Base-by-base conservation (phyloP, 2,113 vertebrate genomes). In the Camelus bactrianus region DNA sequence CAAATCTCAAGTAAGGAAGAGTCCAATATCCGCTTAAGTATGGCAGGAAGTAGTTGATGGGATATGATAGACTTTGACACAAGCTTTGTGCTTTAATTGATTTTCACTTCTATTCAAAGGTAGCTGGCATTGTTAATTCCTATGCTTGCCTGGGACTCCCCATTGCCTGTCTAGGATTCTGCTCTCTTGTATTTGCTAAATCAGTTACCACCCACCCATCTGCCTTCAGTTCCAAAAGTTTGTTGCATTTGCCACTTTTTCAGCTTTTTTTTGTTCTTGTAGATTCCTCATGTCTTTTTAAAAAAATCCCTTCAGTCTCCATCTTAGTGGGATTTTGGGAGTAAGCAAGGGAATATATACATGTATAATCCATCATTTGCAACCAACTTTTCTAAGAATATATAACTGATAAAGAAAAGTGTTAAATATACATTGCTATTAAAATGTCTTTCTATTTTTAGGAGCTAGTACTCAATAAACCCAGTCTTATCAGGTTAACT, bases 141-240 rank as follows among this genome's bases (percentile, higher is more conserved):
- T 67, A 10, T 4, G 32, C 4, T 50, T 26, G 0, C 24, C 38
- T n/a, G 42, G 89, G 48, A 76, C 72, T 91, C 12, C 75, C 60
- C 50, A 16, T 26, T 50, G 81, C 50, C 48, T 30, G 4, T 6
- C 6, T 30, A 60, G 46, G 17, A 83, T 64, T 92, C n/a, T 30
- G 1, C 60, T 89, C 69, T 70, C 48, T 87, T 58, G 0, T 28
- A 15, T 83, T 76, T 89, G 50, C 64, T 94, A 60, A 52, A 60
- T 81, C 30, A 26, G n/a, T 62, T 89, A 38, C 67, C n/a, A 62
- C n/a, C 88, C 67, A 85, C 7, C 35, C 19, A 62, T 76, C n/a
- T 95, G 91, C 65, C 82, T 92, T 90, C 62, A 73, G 38, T 92
- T 69, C 91, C 56, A 50, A 94, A 92, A 54, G 22, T 46, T 30